phyloP scores from a whole-genome alignment of 53 echinoderm and acorn worm genomes.

The Apostichopus leukothele region DNA sequence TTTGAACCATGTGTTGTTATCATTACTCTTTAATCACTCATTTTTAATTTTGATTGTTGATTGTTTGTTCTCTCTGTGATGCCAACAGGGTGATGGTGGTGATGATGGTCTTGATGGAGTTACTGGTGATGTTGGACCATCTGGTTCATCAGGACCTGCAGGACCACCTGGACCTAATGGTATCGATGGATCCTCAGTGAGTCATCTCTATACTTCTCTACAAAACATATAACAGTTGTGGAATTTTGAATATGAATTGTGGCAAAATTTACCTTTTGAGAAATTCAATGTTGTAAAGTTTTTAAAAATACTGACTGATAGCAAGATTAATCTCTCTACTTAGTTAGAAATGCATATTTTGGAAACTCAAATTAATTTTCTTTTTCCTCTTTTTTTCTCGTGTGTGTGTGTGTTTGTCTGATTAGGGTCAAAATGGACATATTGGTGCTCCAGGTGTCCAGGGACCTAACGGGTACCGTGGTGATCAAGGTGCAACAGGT shows the following conservation, averaged over 20 bases:
- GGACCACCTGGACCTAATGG: slow-evolving; percentile 52
- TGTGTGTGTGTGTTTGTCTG: not conserved
- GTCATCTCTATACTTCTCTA: not conserved
- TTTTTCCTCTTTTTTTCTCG: not conserved
- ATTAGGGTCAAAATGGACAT: slow-evolving; percentile 52
- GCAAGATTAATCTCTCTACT: too few relatives aligned
- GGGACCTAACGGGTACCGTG: slow-evolving; percentile 47
- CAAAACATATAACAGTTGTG: too few relatives aligned
- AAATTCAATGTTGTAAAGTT: too few relatives aligned
- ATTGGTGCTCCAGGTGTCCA: slow-evolving; percentile 36
- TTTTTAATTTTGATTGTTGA: too few relatives aligned
- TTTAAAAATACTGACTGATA: too few relatives aligned
- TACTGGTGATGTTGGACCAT: slow-evolving; percentile 33
- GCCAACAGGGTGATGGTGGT: slow-evolving; percentile 8
- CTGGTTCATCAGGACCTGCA: slow-evolving; percentile 46
- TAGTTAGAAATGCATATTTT: too few relatives aligned
- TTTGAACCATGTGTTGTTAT: too few relatives aligned
- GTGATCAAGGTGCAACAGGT: slow-evolving; percentile 51
- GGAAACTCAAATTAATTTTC: too few relatives aligned
- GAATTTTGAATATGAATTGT: too few relatives aligned
- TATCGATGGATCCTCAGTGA: slow-evolving; percentile 44
- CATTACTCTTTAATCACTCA: too few relatives aligned
- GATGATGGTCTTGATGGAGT: slow-evolving; percentile 32
- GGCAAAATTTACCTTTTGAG: too few relatives aligned
- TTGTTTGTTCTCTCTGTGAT: too few relatives aligned